Base-by-base conservation (phyloP, 2,113 vertebrate species). In the Rhineura floridana region DNA sequence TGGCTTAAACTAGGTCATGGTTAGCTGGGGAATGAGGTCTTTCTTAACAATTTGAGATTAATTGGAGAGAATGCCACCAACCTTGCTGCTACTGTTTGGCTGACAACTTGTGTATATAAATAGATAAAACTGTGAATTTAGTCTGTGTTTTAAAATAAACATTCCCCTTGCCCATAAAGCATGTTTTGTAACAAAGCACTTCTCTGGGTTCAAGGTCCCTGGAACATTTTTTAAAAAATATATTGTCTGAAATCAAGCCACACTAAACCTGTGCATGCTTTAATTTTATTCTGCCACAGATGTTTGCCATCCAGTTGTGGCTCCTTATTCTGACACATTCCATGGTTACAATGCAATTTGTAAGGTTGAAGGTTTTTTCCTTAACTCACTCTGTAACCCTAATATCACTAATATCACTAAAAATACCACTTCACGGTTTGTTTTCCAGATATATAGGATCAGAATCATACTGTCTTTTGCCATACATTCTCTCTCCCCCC, bases 11-110 rank as follows among this genome's bases (percentile, higher is more conserved):
- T 70, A 84, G 82, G 50, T 55, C 33, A 86, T 48, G 8, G 85
- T 86, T 50, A 69, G 46, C 23, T 67, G 25, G 13, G 9, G 21
- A 67, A 79, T 78, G 62, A 36, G 33, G 8, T 28, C 21, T 86
- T 46, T 63, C 73, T 50, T 78, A 86, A 79, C 76, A 79, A 9
- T 25, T 39, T 79, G 59, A 86, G 75, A 79, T 67, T 78, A 67
- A 23, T 4, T 69, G 46, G 23, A 62, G n/a, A 78, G 11, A 86
- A 77, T 19, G 12, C 25, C 8, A 59, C 83, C 70, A 75, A 59
- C 70, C 33, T 78, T 19, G 21, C 59, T 48, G 42, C 1, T 77
- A 86, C 9, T 25, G 10, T 77, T 85, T 36, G 42, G 42, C 15
- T 75, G 50, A 30, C 36, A 85, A 77, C 9, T 76, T 30, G 11